phyloP scores from a whole-genome alignment of 2,888 invertebrate species.

The Thecophora atra region DNA sequence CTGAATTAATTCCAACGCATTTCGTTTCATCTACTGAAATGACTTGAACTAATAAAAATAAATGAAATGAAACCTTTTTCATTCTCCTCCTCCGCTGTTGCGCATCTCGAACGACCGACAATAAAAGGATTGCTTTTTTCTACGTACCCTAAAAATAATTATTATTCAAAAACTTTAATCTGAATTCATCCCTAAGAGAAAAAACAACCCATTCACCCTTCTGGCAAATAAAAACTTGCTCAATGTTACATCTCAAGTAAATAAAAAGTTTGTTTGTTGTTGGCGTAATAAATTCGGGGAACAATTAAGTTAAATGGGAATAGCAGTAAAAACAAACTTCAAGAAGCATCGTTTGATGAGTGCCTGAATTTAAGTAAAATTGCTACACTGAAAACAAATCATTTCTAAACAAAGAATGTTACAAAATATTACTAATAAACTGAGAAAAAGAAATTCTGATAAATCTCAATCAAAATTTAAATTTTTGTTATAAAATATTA shows the following conservation, averaged over 20 bases:
- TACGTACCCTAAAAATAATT: too few species aligned
- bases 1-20: conserved; percentile 23
- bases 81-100: neutral
- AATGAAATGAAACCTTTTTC: neutral
- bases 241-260: neutral
- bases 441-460: too few species aligned
- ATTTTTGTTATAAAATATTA: too few species aligned
- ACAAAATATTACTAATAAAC: too few species aligned
- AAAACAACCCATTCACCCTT: neutral
- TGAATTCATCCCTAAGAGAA: neutral
- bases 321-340: too few species aligned
- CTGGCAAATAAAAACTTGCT: neutral
- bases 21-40: conserved; percentile 31
- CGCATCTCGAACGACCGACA: too few species aligned
- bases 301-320: conserved; percentile 12
- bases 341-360: too few species aligned
- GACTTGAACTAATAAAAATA: conserved; percentile 37
- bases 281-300: conserved; percentile 15
- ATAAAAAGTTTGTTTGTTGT: conserved; percentile 26
- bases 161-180: conserved; percentile 33
- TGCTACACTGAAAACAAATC: too few species aligned
- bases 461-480: too few species aligned
- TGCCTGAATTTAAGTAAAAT: too few species aligned
- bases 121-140: too few species aligned
- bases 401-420: too few species aligned